Evolutionary conservation across 2,888 invertebrate genomes (phyloP).

Genomic region (Apoda limacodes): DNA sequence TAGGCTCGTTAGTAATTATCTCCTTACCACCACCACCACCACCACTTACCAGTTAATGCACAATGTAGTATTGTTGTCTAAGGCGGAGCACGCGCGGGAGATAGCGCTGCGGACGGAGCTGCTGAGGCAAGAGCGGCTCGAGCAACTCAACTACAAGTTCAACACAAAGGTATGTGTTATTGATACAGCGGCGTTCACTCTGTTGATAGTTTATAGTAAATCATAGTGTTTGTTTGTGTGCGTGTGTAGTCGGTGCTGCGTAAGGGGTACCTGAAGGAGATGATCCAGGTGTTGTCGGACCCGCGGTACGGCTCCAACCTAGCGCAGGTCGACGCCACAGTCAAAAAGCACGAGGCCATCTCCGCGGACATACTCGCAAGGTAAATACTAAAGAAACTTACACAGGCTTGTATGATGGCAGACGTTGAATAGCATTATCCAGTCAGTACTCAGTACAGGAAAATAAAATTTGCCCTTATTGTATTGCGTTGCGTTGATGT

Average conservation of each 20-base stretch:
- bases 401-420: too few species aligned
- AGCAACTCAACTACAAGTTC: conserved; percentile 96
- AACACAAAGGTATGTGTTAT: conserved; percentile 95
- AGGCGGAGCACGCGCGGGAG: conserved; percentile 94
- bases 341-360: conserved; percentile 98
- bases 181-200: too few species aligned
- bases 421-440: too few species aligned
- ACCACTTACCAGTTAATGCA: too few species aligned
- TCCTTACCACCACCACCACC: too few species aligned
- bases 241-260: conserved; percentile 80
- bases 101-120: conserved; percentile 92
- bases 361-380: conserved; percentile 95
- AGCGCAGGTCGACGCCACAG: conserved; percentile 94
- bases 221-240: background rate
- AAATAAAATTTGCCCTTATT: too few species aligned
- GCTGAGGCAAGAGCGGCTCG: conserved; percentile 90
- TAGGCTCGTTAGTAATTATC: too few species aligned
- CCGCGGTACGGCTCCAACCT: conserved; percentile 91
- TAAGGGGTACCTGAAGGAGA: conserved; percentile 96
- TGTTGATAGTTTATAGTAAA: too few species aligned
- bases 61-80: conserved; percentile 5
- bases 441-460: too few species aligned
- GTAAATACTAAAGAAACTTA: too few species aligned
- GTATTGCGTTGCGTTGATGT: too few species aligned
- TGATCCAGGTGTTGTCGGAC: conserved; percentile 95